Conservation (phyloP, 2,113 vertebrate species). For the Thermophis baileyi region DNA sequence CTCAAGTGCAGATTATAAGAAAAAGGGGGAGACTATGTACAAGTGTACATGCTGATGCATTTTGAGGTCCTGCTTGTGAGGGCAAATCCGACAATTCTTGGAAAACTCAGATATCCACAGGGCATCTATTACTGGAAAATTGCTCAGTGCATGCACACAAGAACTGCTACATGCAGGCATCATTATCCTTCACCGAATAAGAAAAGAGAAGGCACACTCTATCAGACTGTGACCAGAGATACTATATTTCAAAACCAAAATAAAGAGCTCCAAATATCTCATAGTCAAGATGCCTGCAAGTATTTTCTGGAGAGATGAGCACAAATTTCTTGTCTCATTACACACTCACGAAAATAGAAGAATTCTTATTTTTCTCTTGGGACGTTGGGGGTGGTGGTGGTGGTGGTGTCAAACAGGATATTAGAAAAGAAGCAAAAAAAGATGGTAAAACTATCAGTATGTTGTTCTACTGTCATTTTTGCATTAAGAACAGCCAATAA, state of each 20-base stretch:
- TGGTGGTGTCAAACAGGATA: neutral
- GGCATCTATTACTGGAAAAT: neutral
- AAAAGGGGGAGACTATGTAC: neutral
- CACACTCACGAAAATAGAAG: neutral
- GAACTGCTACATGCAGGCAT: no score
- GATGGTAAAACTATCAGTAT: neutral
- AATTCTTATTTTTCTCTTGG: neutral
- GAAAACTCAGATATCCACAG: neutral
- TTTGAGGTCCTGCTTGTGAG: neutral
- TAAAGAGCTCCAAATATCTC: neutral
- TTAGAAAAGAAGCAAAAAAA: neutral
- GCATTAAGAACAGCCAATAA: neutral
- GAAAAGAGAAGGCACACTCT: neutral
- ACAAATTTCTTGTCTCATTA: neutral
- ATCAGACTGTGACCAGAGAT: neutral
- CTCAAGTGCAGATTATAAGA: conserved; percentile 24
- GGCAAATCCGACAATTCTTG: neutral
- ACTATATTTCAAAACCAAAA: neutral
- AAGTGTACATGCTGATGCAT: no score
- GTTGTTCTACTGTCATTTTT: neutral
- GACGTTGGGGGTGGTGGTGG: neutral
- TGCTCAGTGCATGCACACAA: neutral
- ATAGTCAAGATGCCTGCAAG: neutral
- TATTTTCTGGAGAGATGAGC: neutral
- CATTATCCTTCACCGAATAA: neutral